These are phyloP conservation scores for Drosophila kurseongensis DNA, from an alignment of 1,140 invertebrate species.

Conservation along the genomic window DNA sequence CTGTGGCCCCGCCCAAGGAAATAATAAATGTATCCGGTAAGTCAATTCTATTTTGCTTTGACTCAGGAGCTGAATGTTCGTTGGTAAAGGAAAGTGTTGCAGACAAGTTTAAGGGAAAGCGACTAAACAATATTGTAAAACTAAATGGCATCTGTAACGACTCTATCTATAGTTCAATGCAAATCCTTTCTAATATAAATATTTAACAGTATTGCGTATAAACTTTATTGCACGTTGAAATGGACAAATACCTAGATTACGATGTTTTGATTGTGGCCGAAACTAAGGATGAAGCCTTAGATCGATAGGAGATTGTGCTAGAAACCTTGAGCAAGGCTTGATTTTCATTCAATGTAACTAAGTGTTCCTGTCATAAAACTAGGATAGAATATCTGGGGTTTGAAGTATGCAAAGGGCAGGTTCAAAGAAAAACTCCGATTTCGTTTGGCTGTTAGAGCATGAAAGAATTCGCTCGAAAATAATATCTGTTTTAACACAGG, in stretches of 20 bases:
- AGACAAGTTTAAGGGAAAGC: conserved; percentile 16
- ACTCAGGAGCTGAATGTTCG: not conserved
- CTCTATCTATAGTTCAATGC: conserved; percentile 1
- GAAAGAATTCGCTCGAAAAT: not conserved
- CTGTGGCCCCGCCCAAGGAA: not conserved
- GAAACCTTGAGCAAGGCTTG: not conserved
- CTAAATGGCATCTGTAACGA: conserved; percentile 15
- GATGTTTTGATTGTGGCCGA: not conserved
- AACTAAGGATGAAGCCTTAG: not conserved
- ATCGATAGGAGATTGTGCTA: not conserved
- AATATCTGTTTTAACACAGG: not conserved
- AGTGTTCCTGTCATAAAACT: not conserved
- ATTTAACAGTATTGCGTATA: conserved; percentile 6
- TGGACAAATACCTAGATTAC: no score
- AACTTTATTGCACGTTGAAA: no score
- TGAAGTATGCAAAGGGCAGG: not conserved
- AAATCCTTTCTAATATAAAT: conserved; percentile 9
- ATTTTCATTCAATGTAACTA: not conserved
- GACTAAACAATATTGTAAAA: conserved; percentile 8
- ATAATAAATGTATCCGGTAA: conserved; percentile 1
- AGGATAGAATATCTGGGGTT: not conserved
- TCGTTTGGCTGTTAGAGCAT: not conserved
- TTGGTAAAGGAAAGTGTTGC: conserved; percentile 1
- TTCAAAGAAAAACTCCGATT: not conserved
- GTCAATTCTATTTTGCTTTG: conserved; percentile 1